A percentile compares a stretch with the other conserved stretches of the same genome.
These are phyloP conservation scores for Hippocampus comes DNA, from an alignment of 2,113 vertebrate species.

Conservation along the genomic window DNA sequence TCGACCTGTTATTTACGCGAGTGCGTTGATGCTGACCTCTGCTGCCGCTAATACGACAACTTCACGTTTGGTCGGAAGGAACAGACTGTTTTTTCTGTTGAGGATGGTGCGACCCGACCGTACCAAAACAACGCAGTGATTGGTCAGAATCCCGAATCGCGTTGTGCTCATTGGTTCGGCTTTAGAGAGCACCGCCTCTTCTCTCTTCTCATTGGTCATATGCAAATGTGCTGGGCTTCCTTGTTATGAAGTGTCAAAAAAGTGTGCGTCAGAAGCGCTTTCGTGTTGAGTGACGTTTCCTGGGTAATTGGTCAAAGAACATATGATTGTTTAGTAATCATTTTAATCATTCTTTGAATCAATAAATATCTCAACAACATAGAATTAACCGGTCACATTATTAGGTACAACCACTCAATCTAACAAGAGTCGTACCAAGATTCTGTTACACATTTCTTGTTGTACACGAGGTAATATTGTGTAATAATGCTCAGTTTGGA, in stretches of 20 bases:
- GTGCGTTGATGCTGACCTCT: not conserved
- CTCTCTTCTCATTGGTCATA: conserved; percentile 45
- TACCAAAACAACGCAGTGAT: conserved; percentile 66
- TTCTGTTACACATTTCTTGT: not conserved
- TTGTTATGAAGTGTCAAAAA: conserved; percentile 45
- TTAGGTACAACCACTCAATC: not conserved
- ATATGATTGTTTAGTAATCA: not conserved
- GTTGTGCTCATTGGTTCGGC: conserved; percentile 16
- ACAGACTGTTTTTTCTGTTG: conserved; percentile 39
- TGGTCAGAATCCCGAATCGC: conserved; percentile 25
- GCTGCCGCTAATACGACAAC: not conserved
- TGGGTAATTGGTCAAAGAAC: not conserved
- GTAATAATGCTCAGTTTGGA: not conserved
- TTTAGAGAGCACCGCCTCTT: conserved; percentile 1
- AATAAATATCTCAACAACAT: not conserved
- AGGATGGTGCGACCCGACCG: conserved; percentile 18
- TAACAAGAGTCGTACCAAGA: not conserved
- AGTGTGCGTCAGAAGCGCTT: not conserved
- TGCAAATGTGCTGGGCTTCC: conserved; percentile 24
- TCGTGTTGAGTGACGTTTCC: not conserved
- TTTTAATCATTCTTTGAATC: conserved; percentile 4
- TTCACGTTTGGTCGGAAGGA: conserved; percentile 10
- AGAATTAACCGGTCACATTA: not conserved
- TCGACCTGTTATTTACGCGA: not conserved
- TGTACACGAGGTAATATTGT: not conserved